Percentiles rank a stretch among this genome's conserved stretches.
phyloP scores from a whole-genome alignment of 2,797 vertebrate species.

The Sebastes vulpes region DNA sequence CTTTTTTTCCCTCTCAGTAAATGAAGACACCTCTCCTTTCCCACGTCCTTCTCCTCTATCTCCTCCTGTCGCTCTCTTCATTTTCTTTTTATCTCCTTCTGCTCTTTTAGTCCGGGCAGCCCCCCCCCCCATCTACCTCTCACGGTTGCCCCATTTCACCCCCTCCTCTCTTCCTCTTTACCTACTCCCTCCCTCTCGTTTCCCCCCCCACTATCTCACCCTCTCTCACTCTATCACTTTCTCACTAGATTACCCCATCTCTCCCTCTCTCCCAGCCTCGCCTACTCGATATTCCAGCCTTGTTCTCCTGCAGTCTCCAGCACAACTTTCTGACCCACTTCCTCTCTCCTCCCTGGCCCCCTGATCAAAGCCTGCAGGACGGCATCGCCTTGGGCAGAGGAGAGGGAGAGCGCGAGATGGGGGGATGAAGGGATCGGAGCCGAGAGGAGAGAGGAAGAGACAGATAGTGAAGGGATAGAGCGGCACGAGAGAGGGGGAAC shows the following conservation, averaged over 20 bases:
- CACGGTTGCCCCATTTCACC: constrained; percentile 65
- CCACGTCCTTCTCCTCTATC: constrained; percentile 84
- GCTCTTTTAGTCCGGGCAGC: constrained; percentile 69
- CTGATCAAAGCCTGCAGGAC: constrained; percentile 90
- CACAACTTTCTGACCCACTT: constrained; percentile 91
- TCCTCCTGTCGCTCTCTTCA: constrained; percentile 82
- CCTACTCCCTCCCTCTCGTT: constrained; percentile 28
- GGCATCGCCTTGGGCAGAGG: constrained; percentile 87
- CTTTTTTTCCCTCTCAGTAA: constrained; percentile 72
- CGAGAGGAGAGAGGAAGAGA: constrained; percentile 78
- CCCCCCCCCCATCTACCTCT: constrained; percentile 36
- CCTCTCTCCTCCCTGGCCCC: constrained; percentile 88
- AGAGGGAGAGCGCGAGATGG: constrained; percentile 79
- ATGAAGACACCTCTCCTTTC: constrained; percentile 84
- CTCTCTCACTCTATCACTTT: constrained; percentile 67
- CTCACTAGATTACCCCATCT: constrained; percentile 77
- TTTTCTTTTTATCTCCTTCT: constrained; percentile 82
- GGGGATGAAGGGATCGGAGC: constrained; percentile 79
- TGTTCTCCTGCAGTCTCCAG: constrained; percentile 90
- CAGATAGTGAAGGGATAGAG: constrained; percentile 82
- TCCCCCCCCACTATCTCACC: constrained; percentile 45
- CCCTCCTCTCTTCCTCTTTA: constrained; percentile 38
- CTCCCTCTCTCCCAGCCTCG: constrained; percentile 72
- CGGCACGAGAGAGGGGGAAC: constrained; percentile 76
- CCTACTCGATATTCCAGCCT: constrained; percentile 91